These are phyloP conservation scores for Dryobota labecula DNA, from an alignment of 2,888 invertebrate genomes.

Conservation along the genomic window DNA sequence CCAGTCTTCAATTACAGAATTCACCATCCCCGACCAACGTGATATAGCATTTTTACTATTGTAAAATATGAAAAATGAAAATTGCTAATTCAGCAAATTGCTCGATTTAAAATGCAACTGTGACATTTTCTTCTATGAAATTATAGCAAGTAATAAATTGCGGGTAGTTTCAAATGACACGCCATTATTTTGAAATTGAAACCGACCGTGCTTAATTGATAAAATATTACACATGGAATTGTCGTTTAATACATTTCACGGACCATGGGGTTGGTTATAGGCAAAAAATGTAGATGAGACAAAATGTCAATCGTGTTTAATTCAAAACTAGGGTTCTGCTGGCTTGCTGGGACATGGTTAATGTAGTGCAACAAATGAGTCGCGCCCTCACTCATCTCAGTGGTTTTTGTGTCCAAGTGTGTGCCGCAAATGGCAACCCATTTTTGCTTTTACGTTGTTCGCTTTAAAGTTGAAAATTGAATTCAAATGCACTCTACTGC, in stretches of 20 bases:
- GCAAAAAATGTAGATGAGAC: slow-evolving; percentile 86
- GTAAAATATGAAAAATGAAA: slow-evolving; percentile 55
- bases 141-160: slow-evolving; percentile 78
- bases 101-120: slow-evolving; percentile 72
- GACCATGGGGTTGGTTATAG: slow-evolving; percentile 81
- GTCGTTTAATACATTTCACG: slow-evolving; percentile 87
- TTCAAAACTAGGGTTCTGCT: slow-evolving; percentile 74
- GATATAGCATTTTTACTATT: slow-evolving; percentile 30
- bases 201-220: slow-evolving; percentile 86
- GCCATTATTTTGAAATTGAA: slow-evolving; percentile 81
- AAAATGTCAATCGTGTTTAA: slow-evolving; percentile 84
- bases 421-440: slow-evolving; percentile 35
- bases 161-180: slow-evolving; percentile 80
- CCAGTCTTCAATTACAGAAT: slow-evolving; percentile 8
- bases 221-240: slow-evolving; percentile 85
- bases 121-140: slow-evolving; percentile 81
- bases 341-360: slow-evolving; percentile 76
- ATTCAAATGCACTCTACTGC: slow-evolving; percentile 44
- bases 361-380: slow-evolving; percentile 81
- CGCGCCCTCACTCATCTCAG: slow-evolving; percentile 73
- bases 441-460: slow-evolving; percentile 38
- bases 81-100: slow-evolving; percentile 73
- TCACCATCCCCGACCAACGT: slow-evolving; percentile 11
- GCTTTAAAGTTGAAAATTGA: slow-evolving; percentile 62
- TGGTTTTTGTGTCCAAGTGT: slow-evolving; percentile 65